Evolutionary conservation across 1,140 invertebrate genomes (phyloP).

Genomic region (Drosophila pseudoananassae): DNA sequence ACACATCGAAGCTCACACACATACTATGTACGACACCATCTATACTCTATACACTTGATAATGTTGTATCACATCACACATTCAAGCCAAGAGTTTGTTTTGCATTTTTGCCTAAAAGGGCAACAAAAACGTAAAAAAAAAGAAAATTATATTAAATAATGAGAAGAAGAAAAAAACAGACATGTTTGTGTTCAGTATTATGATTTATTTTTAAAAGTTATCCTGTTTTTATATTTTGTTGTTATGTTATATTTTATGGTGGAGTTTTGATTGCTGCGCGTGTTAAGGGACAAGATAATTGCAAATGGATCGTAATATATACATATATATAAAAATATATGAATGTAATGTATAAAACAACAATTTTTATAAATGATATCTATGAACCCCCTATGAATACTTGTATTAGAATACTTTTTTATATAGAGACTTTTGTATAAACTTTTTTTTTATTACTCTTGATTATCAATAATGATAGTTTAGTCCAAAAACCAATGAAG

Average conservation of each 20-base stretch:
- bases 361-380: conserved; percentile 41
- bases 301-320: conserved; percentile 11
- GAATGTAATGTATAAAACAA: conserved; percentile 45
- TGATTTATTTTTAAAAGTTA: conserved; percentile 49
- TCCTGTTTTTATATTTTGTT: conserved; percentile 42
- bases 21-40: too few species aligned
- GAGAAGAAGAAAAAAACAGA: conserved; percentile 39
- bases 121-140: conserved; percentile 38
- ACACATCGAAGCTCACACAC: background rate
- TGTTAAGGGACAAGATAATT: conserved; percentile 41
- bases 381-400: conserved; percentile 53
- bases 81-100: conserved; percentile 48
- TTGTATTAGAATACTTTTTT: conserved; percentile 73
- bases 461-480: conserved; percentile 48
- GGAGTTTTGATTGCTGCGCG: conserved; percentile 37
- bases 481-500: conserved; percentile 48
- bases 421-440: conserved; percentile 79
- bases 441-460: conserved; percentile 71
- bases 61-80: conserved; percentile 2
- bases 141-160: conserved; percentile 27
- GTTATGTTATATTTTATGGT: conserved; percentile 32
- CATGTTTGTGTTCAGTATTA: conserved; percentile 76
- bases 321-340: conserved; percentile 42
- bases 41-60: too few species aligned
- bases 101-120: conserved; percentile 47